These are phyloP conservation scores for Sialia sialis DNA, from an alignment of 2,113 vertebrate species.

Conservation along the genomic window DNA sequence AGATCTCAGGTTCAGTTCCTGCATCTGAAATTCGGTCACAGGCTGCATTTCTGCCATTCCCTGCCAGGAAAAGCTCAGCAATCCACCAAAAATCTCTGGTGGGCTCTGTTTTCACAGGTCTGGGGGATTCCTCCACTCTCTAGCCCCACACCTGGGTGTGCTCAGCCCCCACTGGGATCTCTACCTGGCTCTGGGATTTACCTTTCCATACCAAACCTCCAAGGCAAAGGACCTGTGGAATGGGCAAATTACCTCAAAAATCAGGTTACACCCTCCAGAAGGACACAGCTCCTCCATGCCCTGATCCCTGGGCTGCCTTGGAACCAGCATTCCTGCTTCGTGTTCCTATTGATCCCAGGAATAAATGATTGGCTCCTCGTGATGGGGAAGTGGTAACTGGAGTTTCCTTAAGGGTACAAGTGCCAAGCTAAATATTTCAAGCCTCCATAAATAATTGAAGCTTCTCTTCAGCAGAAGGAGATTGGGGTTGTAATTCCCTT, in stretches of 20 bases:
- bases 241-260: not conserved
- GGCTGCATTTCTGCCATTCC: not conserved
- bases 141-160: not conserved
- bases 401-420: conserved; percentile 11
- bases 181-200: not conserved
- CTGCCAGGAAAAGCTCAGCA: not conserved
- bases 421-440: conserved; percentile 38
- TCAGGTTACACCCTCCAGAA: not conserved
- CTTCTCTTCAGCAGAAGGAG: not conserved
- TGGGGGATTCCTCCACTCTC: not conserved
- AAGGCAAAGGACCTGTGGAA: accelerated
- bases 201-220: not conserved
- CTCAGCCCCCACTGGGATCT: not conserved
- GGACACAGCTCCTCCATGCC: not conserved
- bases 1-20: not conserved
- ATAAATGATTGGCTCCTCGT: not conserved
- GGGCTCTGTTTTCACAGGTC: not conserved
- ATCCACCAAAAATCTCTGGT: not conserved
- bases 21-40: not conserved
- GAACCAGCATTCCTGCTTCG: not conserved
- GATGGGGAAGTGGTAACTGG: not conserved
- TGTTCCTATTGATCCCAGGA: conserved; percentile 24
- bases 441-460: conserved; percentile 28
- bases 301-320: not conserved
- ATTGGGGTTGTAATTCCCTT: not conserved